Evolutionary conservation across 1,140 invertebrate species (phyloP).

Genomic region (Mylabris phalerata): DNA sequence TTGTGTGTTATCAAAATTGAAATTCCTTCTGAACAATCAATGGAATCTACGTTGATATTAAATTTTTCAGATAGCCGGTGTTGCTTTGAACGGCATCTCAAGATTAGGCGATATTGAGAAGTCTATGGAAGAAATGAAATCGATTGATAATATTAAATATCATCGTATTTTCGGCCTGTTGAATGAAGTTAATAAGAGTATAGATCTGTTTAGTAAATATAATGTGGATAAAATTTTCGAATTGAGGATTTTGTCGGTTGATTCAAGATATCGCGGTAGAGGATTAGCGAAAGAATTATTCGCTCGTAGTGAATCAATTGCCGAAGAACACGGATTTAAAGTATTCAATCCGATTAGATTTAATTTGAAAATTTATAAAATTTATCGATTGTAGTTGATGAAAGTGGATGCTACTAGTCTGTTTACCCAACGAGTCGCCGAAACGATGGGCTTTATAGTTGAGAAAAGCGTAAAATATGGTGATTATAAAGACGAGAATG

Average conservation of each 20-base stretch:
- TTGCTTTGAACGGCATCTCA: constrained; percentile 57
- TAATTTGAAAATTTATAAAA: not conserved
- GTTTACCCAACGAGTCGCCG: constrained; percentile 66
- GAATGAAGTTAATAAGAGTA: constrained; percentile 53
- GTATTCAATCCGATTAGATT: constrained; percentile 39
- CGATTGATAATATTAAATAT: constrained; percentile 53
- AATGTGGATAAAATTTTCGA: constrained; percentile 68
- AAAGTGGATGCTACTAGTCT: constrained; percentile 73
- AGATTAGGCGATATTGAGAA: constrained; percentile 52
- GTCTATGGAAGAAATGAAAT: constrained; percentile 50
- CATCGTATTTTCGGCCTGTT: constrained; percentile 59
- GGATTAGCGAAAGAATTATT: constrained; percentile 67
- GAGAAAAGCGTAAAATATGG: constrained; percentile 57
- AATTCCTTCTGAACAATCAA: no score
- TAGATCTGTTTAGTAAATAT: constrained; percentile 57
- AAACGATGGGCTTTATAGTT: constrained; percentile 57
- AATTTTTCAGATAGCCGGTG: constrained; percentile 54
- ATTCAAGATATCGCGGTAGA: constrained; percentile 57
- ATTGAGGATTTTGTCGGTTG: constrained; percentile 70
- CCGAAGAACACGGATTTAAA: constrained; percentile 59
- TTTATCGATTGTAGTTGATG: constrained; percentile 51
- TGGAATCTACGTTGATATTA: no score
- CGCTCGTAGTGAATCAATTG: constrained; percentile 55
- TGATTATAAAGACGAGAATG: constrained; percentile 54
- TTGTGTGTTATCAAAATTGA: constrained; percentile 12